Conservation (phyloP, 2,888 invertebrate genomes). For the Oscheius sp. region DNA sequence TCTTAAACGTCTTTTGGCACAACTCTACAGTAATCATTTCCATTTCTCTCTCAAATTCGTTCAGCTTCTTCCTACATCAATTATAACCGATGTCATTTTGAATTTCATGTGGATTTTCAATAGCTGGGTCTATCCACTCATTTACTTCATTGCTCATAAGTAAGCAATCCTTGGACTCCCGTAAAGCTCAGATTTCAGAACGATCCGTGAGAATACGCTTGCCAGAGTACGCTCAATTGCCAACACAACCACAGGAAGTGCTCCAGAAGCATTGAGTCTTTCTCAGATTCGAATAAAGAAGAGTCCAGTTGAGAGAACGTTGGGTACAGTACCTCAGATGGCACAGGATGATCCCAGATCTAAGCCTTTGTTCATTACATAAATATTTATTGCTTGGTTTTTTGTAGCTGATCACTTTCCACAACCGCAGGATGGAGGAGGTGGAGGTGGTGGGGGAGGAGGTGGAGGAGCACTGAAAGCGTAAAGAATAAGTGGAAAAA, state of each 20-base stretch:
- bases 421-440: slow-evolving; percentile 3
- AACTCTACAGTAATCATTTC: no score
- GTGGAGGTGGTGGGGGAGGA: not conserved
- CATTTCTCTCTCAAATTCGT: no score
- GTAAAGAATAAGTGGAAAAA: not conserved
- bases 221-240: not conserved
- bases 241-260: not conserved
- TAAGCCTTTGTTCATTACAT: not conserved
- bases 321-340: not conserved
- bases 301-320: not conserved
- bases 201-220: not conserved
- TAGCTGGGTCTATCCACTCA: not conserved
- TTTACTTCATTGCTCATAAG: not conserved
- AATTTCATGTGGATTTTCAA: not conserved
- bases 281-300: not conserved
- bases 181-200: not conserved
- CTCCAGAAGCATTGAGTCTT: not conserved
- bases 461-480: slow-evolving; percentile 9
- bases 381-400: not conserved
- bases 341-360: not conserved
- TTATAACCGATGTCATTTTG: not conserved
- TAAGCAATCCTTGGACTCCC: not conserved
- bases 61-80: not conserved
- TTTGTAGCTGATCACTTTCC: not conserved
- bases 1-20: not conserved